A percentile compares a stretch with the other conserved stretches of the same genome.
Conservation (phyloP, 2,888 invertebrate genomes). For the Aporophyla lueneburgensis region DNA sequence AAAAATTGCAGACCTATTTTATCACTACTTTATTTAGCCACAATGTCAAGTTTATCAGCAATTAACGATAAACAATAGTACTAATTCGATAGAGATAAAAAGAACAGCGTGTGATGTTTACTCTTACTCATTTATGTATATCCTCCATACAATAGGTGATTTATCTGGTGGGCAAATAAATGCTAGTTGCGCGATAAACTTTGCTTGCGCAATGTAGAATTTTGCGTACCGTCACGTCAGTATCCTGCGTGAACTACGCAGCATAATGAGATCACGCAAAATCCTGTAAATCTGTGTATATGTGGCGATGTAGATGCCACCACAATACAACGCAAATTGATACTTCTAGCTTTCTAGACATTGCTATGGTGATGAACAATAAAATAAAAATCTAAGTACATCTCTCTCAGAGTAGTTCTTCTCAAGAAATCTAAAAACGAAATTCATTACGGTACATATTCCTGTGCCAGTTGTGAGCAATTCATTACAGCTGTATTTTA, state of each 20-base stretch:
- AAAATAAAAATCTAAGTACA: background rate
- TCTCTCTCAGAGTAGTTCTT: conserved; percentile 1
- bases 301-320: too few relatives aligned
- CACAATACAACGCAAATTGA: background rate
- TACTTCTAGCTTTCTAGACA: background rate
- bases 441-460: conserved; percentile 45
- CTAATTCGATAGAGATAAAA: too few relatives aligned
- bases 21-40: background rate
- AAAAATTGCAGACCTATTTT: background rate
- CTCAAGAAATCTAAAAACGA: conserved; percentile 30
- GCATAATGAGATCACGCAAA: too few relatives aligned
- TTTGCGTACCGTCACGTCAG: too few relatives aligned
- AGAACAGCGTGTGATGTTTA: too few relatives aligned
- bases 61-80: background rate
- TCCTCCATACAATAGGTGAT: too few relatives aligned
- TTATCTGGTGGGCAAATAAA: too few relatives aligned
- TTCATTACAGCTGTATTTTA: conserved; percentile 55
- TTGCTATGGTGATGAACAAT: background rate
- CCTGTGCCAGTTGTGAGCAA: conserved; percentile 53
- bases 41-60: background rate
- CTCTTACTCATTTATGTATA: too few relatives aligned
- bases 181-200: too few relatives aligned
- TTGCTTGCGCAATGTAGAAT: too few relatives aligned
- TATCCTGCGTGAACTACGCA: too few relatives aligned
- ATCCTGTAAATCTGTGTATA: too few relatives aligned